Evolutionary conservation across 2,797 vertebrate genomes (phyloP).

Genomic region (Gadopsis bispinosus): DNA sequence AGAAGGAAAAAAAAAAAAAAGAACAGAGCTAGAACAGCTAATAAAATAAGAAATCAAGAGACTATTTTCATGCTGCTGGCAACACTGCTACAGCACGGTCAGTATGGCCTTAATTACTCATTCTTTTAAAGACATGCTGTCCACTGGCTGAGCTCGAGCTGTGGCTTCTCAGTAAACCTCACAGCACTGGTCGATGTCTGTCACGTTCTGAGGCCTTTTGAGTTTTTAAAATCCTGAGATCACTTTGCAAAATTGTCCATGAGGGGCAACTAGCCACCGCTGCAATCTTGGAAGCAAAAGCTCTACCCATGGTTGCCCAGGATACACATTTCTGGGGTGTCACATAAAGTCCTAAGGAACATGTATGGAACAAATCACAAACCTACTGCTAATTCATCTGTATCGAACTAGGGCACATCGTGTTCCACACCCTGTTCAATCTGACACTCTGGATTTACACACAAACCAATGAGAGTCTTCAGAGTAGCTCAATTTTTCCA

Average conservation of each 20-base stretch:
- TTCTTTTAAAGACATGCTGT: conserved; percentile 59
- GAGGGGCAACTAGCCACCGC: background rate
- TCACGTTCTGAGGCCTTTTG: background rate
- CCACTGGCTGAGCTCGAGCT: conserved; percentile 43
- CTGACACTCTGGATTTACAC: background rate
- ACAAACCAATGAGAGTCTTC: background rate
- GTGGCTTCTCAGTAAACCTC: conserved; percentile 8
- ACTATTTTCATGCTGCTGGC: conserved; percentile 59
- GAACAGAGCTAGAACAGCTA: conserved; percentile 60
- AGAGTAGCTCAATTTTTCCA: background rate
- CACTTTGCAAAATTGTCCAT: background rate
- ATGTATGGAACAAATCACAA: no score
- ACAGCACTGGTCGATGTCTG: background rate
- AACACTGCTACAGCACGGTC: conserved; percentile 40
- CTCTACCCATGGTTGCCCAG: background rate
- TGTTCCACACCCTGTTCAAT: background rate
- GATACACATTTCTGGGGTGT: background rate
- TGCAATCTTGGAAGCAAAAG: background rate
- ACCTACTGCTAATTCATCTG: background rate
- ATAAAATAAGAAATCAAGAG: conserved; percentile 57
- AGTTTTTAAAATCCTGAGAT: background rate
- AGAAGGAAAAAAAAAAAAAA: conserved; percentile 40
- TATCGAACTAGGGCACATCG: background rate
- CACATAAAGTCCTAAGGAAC: background rate
- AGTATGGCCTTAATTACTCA: conserved; percentile 46